phyloP scores from a whole-genome alignment of 2,113 vertebrate species.

The Motacilla alba region DNA sequence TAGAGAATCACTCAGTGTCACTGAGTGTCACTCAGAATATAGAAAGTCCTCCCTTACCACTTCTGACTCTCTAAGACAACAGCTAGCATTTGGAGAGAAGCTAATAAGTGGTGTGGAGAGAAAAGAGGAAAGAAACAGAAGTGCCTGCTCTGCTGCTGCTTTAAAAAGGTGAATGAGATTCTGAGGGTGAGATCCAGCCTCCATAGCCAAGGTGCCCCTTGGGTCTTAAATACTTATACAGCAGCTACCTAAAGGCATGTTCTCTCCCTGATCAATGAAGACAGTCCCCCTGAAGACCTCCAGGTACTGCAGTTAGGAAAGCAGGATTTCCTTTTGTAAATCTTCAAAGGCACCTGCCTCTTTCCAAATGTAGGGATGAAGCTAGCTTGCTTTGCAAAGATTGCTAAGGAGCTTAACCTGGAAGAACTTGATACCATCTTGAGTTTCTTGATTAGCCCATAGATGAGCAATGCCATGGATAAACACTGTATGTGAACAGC shows the following conservation, averaged over 20 bases:
- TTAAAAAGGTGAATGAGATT: background rate
- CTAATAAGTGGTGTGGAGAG: background rate
- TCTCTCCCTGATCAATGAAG: background rate
- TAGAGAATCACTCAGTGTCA: background rate
- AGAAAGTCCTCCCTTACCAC: background rate
- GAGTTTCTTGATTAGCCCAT: background rate
- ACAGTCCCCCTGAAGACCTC: background rate
- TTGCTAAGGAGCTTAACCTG: background rate
- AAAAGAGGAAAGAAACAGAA: background rate
- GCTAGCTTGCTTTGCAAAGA: background rate
- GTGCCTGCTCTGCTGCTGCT: background rate
- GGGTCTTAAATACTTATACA: background rate
- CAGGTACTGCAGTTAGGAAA: background rate
- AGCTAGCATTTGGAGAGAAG: background rate
- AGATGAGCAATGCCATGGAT: background rate
- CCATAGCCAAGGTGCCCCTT: background rate
- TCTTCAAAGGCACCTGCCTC: background rate
- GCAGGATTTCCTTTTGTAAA: background rate
- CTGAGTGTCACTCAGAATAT: background rate
- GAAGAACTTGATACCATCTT: background rate
- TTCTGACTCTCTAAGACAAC: background rate
- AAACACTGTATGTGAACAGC: background rate
- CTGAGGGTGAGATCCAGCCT: background rate
- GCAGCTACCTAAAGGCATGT: background rate
- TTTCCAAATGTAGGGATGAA: background rate